Evolutionary conservation across 2,797 vertebrate genomes (phyloP), one percentile per base, ranked within the genome.

Genomic region (Siniperca scherzeri): DNA sequence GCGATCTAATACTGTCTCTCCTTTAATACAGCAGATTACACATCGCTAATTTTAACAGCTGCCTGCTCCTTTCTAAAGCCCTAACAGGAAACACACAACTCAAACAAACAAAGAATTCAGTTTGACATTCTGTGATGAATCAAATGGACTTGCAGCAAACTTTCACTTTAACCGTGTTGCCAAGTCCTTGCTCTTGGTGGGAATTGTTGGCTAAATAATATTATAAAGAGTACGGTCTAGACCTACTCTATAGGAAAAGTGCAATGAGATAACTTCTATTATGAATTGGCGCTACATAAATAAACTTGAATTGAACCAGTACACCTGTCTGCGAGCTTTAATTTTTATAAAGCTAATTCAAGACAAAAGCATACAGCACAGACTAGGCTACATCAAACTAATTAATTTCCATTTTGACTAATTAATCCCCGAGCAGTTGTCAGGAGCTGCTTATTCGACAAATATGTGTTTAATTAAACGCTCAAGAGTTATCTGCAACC

Each of bases 21-120:
- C 66, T 70, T 72, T 78, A 88, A 77, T 53, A 83, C 71, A 90
- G 38, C 88, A 91, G 82, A 91, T 90, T 92, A 89, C 80, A 78
- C 71, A 80, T 70, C 48, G 68, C 82, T 87, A 78, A 86, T 90
- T 89, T 83, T 84, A 89, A 89, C 78, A 87, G 72, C 74, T 71
- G 78, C 72, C 33, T 42, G 53, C 62, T 52, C 27, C 69, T 65
- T 73, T 74, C 21, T 30, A 75, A 44, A 19, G 19, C 33, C 36
- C 21, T 7, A 76, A 69, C 19, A 55, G 48, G 27, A 74, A 68
- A 36, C 30, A 46, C 0, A 62, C 33, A 48, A n/a, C 36, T 66
- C 64, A 25, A 61, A 73, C 46, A 56, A 70, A 44, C 16, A 11
- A 8, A 64, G 25, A 40, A 1, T 46, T 30, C 16, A 27, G 4